These are phyloP conservation scores for Cheilosia pagana DNA, from an alignment of 2,888 invertebrate species.

Conservation along the genomic window DNA sequence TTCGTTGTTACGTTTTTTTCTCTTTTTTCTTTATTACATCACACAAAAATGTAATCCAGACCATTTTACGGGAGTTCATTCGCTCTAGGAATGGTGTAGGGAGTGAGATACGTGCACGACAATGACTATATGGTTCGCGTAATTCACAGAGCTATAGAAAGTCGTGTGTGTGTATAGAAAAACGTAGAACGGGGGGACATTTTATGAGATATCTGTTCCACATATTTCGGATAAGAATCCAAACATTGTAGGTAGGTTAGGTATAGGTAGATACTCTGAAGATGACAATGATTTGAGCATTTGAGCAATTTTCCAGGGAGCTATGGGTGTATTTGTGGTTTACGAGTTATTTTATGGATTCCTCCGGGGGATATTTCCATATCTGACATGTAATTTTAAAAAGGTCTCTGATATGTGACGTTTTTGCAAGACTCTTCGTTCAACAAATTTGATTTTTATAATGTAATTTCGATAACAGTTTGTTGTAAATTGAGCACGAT, in stretches of 20 bases:
- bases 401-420: neutral
- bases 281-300: slow-evolving; percentile 1
- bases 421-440: too few species aligned
- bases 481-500: too few species aligned
- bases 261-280: neutral
- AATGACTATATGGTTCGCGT: slow-evolving; percentile 17
- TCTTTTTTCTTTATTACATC: slow-evolving; percentile 33
- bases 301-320: neutral
- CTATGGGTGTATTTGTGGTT: neutral
- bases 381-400: neutral
- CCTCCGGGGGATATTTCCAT: neutral
- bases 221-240: slow-evolving; percentile 1
- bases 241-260: neutral
- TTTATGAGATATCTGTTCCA: slow-evolving; percentile 4
- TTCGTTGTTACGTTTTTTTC: slow-evolving; percentile 10
- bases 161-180: neutral
- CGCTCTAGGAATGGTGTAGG: slow-evolving; percentile 16
- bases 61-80: slow-evolving; percentile 56
- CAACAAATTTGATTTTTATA: too few species aligned
- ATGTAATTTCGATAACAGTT: too few species aligned
- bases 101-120: slow-evolving; percentile 13
- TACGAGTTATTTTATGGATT: neutral
- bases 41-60: slow-evolving; percentile 45
- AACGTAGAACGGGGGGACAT: neutral
- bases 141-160: slow-evolving; percentile 8